phyloP scores from a whole-genome alignment of 2,113 vertebrate genomes.

The Tetrao urogallus region DNA sequence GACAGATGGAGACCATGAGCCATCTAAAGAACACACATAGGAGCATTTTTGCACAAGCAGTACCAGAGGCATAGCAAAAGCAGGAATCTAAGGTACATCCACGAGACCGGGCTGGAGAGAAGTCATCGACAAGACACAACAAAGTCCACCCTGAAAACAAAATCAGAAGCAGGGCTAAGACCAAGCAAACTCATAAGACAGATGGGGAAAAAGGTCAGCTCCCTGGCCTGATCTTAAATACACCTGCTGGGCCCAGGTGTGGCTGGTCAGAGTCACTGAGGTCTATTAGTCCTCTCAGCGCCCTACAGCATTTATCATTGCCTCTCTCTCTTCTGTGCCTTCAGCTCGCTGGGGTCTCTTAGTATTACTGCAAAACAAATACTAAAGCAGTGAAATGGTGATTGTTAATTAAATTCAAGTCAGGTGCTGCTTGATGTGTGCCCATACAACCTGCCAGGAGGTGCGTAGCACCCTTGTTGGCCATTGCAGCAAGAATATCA shows the following conservation, averaged over 20 bases:
- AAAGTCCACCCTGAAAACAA: background rate
- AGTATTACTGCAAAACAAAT: background rate
- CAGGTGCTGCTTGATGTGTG: slow-evolving; percentile 41
- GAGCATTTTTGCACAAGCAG: background rate
- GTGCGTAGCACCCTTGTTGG: slow-evolving; percentile 37
- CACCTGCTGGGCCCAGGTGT: background rate
- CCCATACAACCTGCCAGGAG: slow-evolving; percentile 11
- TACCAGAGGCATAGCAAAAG: background rate
- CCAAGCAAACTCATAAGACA: rapidly evolving
- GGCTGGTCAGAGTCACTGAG: background rate
- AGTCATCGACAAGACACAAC: rapidly evolving
- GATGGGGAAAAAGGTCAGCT: rapidly evolving
- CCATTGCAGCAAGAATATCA: background rate
- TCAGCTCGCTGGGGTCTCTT: background rate
- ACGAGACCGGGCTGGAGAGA: background rate
- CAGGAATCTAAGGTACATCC: rapidly evolving
- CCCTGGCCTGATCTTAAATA: background rate
- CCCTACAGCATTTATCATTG: background rate
- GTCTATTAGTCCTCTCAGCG: background rate
- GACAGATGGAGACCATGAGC: background rate
- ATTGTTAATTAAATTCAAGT: slow-evolving; percentile 19
- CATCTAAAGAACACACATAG: background rate
- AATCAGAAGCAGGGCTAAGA: rapidly evolving
- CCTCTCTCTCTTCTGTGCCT: background rate
- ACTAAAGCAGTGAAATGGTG: background rate